phyloP scores from a whole-genome alignment of 2,797 vertebrate species.

The Peromyscus attwateri region DNA sequence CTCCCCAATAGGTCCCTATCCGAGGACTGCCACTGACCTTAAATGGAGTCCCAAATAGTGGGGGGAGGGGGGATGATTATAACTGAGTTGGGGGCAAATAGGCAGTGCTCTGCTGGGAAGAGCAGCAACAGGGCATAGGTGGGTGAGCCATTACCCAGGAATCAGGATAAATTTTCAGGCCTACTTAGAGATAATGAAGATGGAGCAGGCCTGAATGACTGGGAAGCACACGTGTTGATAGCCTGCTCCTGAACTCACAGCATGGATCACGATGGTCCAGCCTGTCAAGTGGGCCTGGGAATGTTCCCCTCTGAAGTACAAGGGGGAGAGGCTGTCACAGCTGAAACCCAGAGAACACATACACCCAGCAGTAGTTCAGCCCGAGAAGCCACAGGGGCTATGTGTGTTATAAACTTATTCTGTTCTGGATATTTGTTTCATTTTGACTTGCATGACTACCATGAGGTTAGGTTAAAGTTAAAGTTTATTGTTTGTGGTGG shows the following conservation, averaged over 20 bases:
- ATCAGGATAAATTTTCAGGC: background rate
- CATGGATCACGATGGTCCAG: background rate
- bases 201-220: background rate
- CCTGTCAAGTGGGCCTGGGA: background rate
- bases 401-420: background rate
- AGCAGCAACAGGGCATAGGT: background rate
- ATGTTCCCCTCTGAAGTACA: background rate
- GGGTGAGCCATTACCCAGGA: background rate
- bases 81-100: background rate
- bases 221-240: background rate
- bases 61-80: background rate
- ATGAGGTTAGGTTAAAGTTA: background rate
- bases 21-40: background rate
- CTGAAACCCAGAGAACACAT: background rate
- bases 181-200: background rate
- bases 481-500: background rate
- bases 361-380: background rate
- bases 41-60: background rate
- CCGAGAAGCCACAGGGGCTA: background rate
- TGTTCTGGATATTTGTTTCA: background rate
- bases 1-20: background rate
- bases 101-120: background rate
- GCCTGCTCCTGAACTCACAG: background rate
- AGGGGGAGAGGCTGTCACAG: background rate
- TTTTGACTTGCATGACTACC: slow-evolving; percentile 3